A percentile compares a stretch with the other conserved stretches of the same genome.
Conservation (phyloP, 1,140 invertebrate species). For the Arctopsyche grandis region DNA sequence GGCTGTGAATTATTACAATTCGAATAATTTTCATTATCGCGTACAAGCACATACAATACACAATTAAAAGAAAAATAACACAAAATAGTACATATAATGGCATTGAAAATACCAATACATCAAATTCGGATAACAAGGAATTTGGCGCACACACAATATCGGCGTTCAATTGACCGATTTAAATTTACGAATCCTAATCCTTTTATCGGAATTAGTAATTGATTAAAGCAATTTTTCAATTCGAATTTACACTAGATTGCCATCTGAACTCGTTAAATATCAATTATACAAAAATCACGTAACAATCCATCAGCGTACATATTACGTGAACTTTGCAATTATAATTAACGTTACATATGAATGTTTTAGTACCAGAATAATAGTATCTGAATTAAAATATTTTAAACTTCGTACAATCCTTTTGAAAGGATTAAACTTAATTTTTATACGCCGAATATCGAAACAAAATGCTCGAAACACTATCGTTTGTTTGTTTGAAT, state of each 20-base stretch:
- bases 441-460: neutral
- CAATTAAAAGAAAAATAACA: too few relatives aligned
- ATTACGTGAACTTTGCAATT: neutral
- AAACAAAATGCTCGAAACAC: neutral
- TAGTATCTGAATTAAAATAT: too few relatives aligned
- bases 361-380: too few relatives aligned
- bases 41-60: too few relatives aligned
- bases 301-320: neutral
- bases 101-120: too few relatives aligned
- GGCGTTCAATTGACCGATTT: neutral
- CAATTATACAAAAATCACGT: neutral
- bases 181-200: slow-evolving; percentile 6
- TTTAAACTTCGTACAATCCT: too few relatives aligned
- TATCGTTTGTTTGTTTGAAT: neutral
- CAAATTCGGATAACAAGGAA: neutral
- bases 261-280: neutral
- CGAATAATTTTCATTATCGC: too few relatives aligned
- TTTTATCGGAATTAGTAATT: slow-evolving; percentile 5
- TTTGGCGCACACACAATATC: neutral
- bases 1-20: too few relatives aligned
- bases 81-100: too few relatives aligned
- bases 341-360: too few relatives aligned
- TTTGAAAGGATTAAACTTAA: too few relatives aligned
- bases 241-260: neutral
- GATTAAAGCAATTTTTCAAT: slow-evolving; percentile 4